A percentile compares a stretch with the other conserved stretches of the same genome.
Evolutionary conservation across 2,113 vertebrate genomes (phyloP).

Genomic region (Urocolius indicus): DNA sequence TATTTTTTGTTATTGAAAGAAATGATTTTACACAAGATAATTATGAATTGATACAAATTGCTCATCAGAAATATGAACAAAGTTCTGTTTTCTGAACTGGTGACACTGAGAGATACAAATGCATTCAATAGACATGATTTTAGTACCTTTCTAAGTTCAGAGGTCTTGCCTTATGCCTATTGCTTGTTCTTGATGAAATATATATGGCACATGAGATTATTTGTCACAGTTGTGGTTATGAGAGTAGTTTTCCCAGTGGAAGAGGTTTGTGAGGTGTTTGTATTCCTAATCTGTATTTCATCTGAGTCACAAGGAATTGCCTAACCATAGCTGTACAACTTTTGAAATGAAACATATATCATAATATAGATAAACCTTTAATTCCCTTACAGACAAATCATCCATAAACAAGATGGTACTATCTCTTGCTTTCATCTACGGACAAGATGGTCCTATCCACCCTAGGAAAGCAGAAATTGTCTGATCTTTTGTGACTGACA

Average conservation of each 20-base stretch:
- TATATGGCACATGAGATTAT: background rate
- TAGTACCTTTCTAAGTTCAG: background rate
- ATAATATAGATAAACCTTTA: background rate
- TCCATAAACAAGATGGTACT: background rate
- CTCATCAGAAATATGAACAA: constrained; percentile 55
- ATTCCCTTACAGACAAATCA: background rate
- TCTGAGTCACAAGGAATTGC: background rate
- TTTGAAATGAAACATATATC: background rate
- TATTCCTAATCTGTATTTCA: background rate
- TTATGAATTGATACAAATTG: constrained; percentile 54
- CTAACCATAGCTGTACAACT: background rate
- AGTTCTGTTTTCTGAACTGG: constrained; percentile 12
- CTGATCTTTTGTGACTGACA: background rate
- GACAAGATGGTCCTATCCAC: background rate
- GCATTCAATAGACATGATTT: background rate
- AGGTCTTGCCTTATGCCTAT: background rate
- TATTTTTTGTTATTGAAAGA: constrained; percentile 34
- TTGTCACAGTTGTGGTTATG: background rate
- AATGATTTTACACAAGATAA: constrained; percentile 55
- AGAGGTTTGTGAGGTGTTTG: background rate
- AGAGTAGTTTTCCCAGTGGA: background rate
- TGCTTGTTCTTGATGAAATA: background rate
- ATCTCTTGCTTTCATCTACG: background rate
- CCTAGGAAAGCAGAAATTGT: background rate
- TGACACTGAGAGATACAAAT: background rate